These are phyloP conservation scores for Tragopan temminckii DNA, from an alignment of 2,797 vertebrate species.

Conservation along the genomic window DNA sequence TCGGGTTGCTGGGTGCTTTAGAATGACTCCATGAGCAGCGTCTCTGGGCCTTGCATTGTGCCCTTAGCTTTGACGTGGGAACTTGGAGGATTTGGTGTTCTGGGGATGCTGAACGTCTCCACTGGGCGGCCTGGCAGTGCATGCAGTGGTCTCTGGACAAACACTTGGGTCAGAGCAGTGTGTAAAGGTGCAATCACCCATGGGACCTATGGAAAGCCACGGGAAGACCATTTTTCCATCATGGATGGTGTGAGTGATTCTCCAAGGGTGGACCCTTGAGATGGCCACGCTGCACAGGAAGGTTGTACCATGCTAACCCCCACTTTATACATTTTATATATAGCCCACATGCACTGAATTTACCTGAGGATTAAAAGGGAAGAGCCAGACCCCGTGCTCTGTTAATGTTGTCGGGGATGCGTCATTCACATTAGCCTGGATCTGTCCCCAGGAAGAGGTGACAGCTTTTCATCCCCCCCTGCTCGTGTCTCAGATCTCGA, in stretches of 20 bases:
- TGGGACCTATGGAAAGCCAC: neutral
- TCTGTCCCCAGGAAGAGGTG: neutral
- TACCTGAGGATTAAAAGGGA: neutral
- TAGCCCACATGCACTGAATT: accelerated
- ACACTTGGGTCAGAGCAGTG: neutral
- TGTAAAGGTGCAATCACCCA: accelerated
- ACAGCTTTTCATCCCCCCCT: neutral
- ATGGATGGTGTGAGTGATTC: accelerated
- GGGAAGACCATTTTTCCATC: neutral
- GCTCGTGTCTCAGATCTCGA: constrained; percentile 4
- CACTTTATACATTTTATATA: neutral
- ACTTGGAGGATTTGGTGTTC: neutral
- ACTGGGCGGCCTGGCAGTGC: neutral
- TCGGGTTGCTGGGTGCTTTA: neutral
- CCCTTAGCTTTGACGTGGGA: accelerated
- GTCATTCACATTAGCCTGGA: neutral
- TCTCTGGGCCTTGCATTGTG: too few species aligned
- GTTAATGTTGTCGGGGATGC: accelerated
- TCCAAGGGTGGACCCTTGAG: neutral
- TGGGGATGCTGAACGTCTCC: neutral
- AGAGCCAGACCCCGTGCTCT: neutral
- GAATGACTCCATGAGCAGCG: accelerated
- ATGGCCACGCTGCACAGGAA: neutral
- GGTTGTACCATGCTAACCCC: neutral
- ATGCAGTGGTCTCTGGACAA: neutral